These are phyloP conservation scores for Picathartes gymnocephalus DNA, from an alignment of 2,113 vertebrate species.

Conservation along the genomic window DNA sequence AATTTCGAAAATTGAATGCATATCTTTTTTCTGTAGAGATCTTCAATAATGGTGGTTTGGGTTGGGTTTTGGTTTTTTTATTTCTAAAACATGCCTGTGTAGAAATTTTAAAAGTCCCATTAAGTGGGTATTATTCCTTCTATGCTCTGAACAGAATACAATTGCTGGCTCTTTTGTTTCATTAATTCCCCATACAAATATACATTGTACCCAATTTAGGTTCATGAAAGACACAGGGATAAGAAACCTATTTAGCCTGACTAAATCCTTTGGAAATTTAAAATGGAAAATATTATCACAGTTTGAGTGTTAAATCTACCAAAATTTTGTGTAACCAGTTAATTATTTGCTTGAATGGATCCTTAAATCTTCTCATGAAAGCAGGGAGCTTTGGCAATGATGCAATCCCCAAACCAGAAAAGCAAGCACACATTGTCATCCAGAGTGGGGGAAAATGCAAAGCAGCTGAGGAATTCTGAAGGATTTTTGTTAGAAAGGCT, in stretches of 20 bases:
- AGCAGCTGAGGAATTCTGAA: neutral
- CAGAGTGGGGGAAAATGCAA: neutral
- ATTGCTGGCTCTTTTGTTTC: neutral
- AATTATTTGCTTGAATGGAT: conserved; percentile 45
- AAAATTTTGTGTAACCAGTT: neutral
- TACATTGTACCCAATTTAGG: neutral
- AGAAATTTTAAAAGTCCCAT: neutral
- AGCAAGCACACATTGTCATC: neutral
- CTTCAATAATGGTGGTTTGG: neutral
- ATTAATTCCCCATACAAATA: conserved; percentile 10
- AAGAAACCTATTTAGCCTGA: conserved; percentile 13
- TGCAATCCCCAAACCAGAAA: neutral
- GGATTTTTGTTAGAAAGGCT: neutral
- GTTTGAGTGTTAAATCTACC: neutral
- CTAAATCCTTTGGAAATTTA: conserved; percentile 21
- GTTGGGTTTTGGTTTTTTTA: neutral
- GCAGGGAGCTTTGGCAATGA: neutral
- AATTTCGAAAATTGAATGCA: neutral
- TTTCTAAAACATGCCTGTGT: neutral
- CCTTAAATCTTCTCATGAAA: neutral
- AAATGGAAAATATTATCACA: conserved; percentile 27
- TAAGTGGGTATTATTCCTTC: neutral
- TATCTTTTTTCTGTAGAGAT: neutral
- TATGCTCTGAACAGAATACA: neutral
- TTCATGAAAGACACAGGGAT: conserved; percentile 1